Evolutionary conservation across 2,888 invertebrate genomes (phyloP), one percentile per base, ranked within the genome.

Genomic region (Axea sp.): DNA sequence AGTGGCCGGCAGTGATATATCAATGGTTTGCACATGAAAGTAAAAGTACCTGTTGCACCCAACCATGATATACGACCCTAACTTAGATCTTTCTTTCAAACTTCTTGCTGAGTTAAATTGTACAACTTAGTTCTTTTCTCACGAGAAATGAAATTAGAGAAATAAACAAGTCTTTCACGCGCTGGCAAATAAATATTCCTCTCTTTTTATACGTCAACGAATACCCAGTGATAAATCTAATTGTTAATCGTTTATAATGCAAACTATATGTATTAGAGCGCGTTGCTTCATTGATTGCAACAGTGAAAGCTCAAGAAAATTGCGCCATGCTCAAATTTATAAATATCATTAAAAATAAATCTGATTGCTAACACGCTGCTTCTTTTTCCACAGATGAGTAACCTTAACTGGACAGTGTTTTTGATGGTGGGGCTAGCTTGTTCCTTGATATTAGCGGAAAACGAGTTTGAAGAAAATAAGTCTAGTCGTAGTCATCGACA

Each of bases 381-480:
- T n/a, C n/a, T n/a, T n/a, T n/a, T n/a, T n/a, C n/a, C n/a, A n/a
- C 80, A 84, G 84, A 84, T 84, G 84, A 77, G 76, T 53, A 43
- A 49, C 43, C 30, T 49, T 12, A 51, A 39, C 39, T 49, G 69
- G 80, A 12, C 62, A 78, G 11, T 53, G 77, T 64, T 51, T 60
- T 57, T 73, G 31, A 43, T 81, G 51, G 64, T 72, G 41, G 60
- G 71, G 31, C 35, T 67, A 9, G 62, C 71, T 12, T 43, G 65
- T 9, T 59, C 76, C 11, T 75, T 77, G 43, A 67, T 69, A 4
- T 37, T 55, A 3, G 65, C 77, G 3, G 68, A 72, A 31, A 75
- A 9, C 14, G 69, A 77, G 11, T 57, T 64, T 15, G 31, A 33
- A 35, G 77, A 77, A 37, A 57, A 57, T 62, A 76, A 71, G 68